A percentile compares a stretch with the other conserved stretches of the same genome.
These are phyloP conservation scores for Botrylloides violaceus DNA, from an alignment of 23 tunicate species.

Conservation along the genomic window DNA sequence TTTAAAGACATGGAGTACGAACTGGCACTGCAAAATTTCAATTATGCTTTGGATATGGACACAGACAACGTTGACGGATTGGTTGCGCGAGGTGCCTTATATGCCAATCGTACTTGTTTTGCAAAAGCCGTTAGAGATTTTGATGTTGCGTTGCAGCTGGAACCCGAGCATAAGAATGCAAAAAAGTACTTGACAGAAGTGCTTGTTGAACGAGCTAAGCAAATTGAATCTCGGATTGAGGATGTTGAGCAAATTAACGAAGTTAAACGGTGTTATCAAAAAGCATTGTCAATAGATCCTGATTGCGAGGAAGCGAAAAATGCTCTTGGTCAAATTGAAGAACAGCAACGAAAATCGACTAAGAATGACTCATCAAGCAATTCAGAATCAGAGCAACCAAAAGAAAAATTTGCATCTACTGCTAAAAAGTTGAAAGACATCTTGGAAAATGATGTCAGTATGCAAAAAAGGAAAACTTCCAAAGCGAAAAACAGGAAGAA, in stretches of 20 bases:
- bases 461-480: not conserved
- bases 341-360: not conserved
- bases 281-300: conserved; percentile 51
- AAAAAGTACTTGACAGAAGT: conserved; percentile 62
- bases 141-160: conserved; percentile 58
- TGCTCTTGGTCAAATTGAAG: conserved; percentile 37
- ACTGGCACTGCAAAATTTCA: conserved; percentile 80
- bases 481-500: not conserved
- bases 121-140: conserved; percentile 71
- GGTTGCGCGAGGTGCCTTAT: conserved; percentile 95
- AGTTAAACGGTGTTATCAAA: conserved; percentile 42
- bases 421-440: conserved; percentile 46
- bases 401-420: conserved; percentile 13
- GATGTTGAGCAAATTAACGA: conserved; percentile 54
- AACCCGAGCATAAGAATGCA: conserved; percentile 78
- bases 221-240: conserved; percentile 30
- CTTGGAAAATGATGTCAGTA: conserved; percentile 28
- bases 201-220: conserved; percentile 73
- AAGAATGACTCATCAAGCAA: conserved; percentile 22
- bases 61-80: conserved; percentile 77
- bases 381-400: not conserved
- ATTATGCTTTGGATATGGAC: conserved; percentile 84
- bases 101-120: conserved; percentile 62
- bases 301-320: conserved; percentile 48
- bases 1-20: conserved; percentile 39